Evolutionary conservation across 2,888 invertebrate species (phyloP).

Genomic region (Empis livida): DNA sequence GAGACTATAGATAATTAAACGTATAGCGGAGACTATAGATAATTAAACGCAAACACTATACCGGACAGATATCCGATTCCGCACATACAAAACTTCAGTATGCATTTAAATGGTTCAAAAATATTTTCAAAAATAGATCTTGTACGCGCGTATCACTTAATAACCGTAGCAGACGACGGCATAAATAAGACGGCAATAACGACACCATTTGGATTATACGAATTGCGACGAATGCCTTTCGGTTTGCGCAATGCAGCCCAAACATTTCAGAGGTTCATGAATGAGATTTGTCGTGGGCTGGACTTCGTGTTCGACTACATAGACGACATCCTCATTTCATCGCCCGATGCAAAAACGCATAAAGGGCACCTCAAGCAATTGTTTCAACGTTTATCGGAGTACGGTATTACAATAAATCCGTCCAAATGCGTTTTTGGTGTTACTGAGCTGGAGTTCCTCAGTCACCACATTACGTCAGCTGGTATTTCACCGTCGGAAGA

Average conservation of each 20-base stretch:
- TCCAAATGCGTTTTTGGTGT: constrained; percentile 5
- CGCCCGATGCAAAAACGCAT: not conserved
- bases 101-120: not conserved
- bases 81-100: constrained; percentile 1
- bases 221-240: not conserved
- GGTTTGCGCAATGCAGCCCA: not conserved
- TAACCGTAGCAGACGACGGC: not conserved
- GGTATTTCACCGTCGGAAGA: constrained; percentile 1
- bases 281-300: not conserved
- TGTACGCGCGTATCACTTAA: not conserved
- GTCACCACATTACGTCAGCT: not conserved
- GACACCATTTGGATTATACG: not conserved
- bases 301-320: not conserved
- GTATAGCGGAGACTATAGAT: too few relatives aligned
- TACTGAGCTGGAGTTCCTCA: constrained; percentile 1
- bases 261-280: not conserved
- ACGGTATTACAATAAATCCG: constrained; percentile 1
- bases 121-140: constrained; percentile 4
- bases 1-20: too few relatives aligned
- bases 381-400: not conserved
- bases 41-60: constrained; percentile 2
- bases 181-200: not conserved
- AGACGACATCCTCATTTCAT: not conserved
- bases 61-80: constrained; percentile 6
- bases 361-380: not conserved